Percentiles rank a stretch among this genome's conserved stretches.
Evolutionary conservation across 2,888 invertebrate species (phyloP).

Genomic region (Cantharis flavilabris): DNA sequence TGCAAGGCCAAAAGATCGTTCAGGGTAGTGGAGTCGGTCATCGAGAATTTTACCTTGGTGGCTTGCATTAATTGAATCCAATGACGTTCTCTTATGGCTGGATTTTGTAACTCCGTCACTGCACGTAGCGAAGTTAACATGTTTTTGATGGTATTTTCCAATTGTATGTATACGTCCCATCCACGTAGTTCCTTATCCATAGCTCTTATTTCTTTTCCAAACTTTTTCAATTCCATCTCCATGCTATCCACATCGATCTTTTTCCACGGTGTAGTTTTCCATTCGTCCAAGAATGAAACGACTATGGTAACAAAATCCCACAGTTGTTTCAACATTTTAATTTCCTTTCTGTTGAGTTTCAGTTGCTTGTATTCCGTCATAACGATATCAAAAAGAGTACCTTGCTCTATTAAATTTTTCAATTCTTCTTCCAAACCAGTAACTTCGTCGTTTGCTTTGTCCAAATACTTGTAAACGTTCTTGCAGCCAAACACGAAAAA

Average conservation of each 20-base stretch:
- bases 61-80: slow-evolving; percentile 94
- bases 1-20: slow-evolving; percentile 85
- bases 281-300: slow-evolving; percentile 81
- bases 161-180: slow-evolving; percentile 77
- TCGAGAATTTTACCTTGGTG: slow-evolving; percentile 83
- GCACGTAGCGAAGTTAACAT: slow-evolving; percentile 91
- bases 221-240: slow-evolving; percentile 93
- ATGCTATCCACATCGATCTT: slow-evolving; percentile 92
- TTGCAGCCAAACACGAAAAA: slow-evolving; percentile 68
- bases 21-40: slow-evolving; percentile 84
- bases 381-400: slow-evolving; percentile 82
- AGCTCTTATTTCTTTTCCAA: slow-evolving; percentile 80
- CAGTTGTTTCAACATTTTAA: slow-evolving; percentile 76
- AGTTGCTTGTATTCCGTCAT: slow-evolving; percentile 83
- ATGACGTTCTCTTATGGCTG: slow-evolving; percentile 90
- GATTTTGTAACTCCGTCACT: slow-evolving; percentile 92
- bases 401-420: slow-evolving; percentile 70
- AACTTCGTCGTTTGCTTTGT: slow-evolving; percentile 71
- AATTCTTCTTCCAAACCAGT: slow-evolving; percentile 70
- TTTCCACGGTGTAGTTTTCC: slow-evolving; percentile 94
- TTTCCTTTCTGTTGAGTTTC: slow-evolving; percentile 74
- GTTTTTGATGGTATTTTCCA: slow-evolving; percentile 86
- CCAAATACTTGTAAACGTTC: slow-evolving; percentile 71
- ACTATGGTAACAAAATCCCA: slow-evolving; percentile 91
- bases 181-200: slow-evolving; percentile 80